phyloP scores from a whole-genome alignment of 2,113 vertebrate species.

The Paralichthys olivaceus region DNA sequence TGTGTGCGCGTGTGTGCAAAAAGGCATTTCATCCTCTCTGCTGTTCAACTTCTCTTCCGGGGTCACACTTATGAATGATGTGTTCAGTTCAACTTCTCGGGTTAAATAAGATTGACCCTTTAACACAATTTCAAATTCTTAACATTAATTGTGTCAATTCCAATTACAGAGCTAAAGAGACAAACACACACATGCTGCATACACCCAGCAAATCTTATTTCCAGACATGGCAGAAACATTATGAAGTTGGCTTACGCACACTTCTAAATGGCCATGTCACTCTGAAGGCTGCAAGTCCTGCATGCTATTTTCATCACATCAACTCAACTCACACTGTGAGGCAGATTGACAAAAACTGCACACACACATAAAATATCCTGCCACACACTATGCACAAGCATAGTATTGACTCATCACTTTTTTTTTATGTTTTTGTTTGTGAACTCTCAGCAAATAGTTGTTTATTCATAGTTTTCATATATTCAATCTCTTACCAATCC shows the following conservation, averaged over 20 bases:
- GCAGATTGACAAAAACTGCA: too few species aligned
- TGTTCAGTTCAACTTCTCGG: background rate
- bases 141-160: background rate
- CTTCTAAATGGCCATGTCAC: constrained; percentile 45
- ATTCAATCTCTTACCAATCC: too few species aligned
- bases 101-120: constrained; percentile 15
- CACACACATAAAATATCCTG: too few species aligned
- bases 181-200: background rate
- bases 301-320: constrained; percentile 27
- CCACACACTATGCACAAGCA: too few species aligned
- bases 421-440: too few species aligned
- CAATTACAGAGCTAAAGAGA: background rate
- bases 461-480: too few species aligned
- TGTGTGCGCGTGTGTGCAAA: background rate
- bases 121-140: constrained; percentile 9
- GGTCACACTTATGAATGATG: background rate
- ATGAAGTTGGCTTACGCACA: constrained; percentile 8
- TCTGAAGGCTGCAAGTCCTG: constrained; percentile 25
- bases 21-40: background rate
- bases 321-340: constrained; percentile 11
- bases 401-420: too few species aligned
- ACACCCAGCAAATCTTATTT: constrained; percentile 12
- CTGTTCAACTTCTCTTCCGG: background rate
- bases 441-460: too few species aligned
- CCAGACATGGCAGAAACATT: constrained; percentile 24